These are phyloP conservation scores for Diaprepes abbreviatus DNA, from an alignment of 2,888 invertebrate species.

Conservation along the genomic window DNA sequence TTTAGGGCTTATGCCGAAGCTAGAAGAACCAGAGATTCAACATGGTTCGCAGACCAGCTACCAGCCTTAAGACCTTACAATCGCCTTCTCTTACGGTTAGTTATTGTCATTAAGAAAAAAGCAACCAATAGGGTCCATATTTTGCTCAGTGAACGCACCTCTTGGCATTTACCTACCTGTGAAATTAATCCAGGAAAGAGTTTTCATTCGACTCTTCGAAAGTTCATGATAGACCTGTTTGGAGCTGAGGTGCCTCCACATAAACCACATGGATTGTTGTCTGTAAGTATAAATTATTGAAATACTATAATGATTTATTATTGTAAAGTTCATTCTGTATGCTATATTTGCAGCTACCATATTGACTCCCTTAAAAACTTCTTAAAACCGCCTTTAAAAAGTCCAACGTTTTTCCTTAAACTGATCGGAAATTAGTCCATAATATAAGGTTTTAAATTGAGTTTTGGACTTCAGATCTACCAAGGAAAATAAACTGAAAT, in stretches of 20 bases:
- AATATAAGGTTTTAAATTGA: no score
- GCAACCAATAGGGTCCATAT: conserved; percentile 87
- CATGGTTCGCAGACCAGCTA: conserved; percentile 81
- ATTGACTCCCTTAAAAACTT: no score
- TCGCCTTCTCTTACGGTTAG: conserved; percentile 82
- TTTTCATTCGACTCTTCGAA: conserved; percentile 87
- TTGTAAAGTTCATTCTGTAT: no score
- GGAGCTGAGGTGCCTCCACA: conserved; percentile 89
- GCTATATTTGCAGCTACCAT: no score
- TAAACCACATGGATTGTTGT: conserved; percentile 84
- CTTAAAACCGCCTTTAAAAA: no score
- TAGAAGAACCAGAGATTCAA: conserved; percentile 56
- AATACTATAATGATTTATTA: no score
- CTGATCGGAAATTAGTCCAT: no score
- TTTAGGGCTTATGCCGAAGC: conserved; percentile 58
- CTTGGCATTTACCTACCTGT: conserved; percentile 87
- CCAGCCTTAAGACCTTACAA: conserved; percentile 79
- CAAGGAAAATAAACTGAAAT: no score
- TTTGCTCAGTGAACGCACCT: conserved; percentile 87
- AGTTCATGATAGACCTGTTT: conserved; percentile 93
- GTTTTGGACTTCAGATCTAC: no score
- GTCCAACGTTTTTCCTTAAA: no score
- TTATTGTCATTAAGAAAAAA: conserved; percentile 85
- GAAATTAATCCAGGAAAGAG: conserved; percentile 90
- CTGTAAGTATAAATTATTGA: conserved; percentile 64